Evolutionary conservation across 2,797 vertebrate species (phyloP), one percentile per base, ranked within the genome.

Genomic region (Harpagifer antarcticus): DNA sequence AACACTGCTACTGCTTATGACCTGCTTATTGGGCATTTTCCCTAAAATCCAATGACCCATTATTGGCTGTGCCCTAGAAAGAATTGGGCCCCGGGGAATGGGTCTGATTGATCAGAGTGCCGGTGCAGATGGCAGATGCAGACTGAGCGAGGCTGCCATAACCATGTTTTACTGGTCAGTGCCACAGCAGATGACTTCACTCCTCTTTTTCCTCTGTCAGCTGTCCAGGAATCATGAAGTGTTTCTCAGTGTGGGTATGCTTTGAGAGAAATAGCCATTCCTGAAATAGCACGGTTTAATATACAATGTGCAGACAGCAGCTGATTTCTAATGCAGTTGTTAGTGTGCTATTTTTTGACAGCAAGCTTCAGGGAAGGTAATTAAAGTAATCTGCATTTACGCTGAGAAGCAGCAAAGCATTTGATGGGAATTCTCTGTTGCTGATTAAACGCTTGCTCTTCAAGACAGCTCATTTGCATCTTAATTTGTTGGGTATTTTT

Each of bases 401-500:
- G 7, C 50, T 53, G 66, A 78, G 72, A 81, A 44, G 76, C 82
- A 81, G 69, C 76, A 86, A 84, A 85, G 68, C 77, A 68, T 85
- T 88, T 86, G 76, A 85, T 83, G 67, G 60, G 61, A 79, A 73
- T 72, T 56, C 71, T 86, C 84, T 84, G 79, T 83, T 70, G 76
- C 61, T 74, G 78, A 87, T 85, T 67, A 79, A 67, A 74, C 55
- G 66, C 76, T 74, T 52, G 44, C 74, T 85, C 61, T 86, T 67
- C 58, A 70, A 72, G 71, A 68, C 64, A 78, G 71, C 72, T 82
- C 19, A 70, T 90, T 82, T 91, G 78, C 83, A 90, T 91, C 50
- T 72, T 69, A 65, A 86, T 88, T 10, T 78, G 68, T 50, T 47
- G 20, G 57, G 44, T 74, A 59, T 74, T 68, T 37, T 75, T 37